Conservation (phyloP, 2,888 invertebrate species). For the Hyalella azteca region DNA sequence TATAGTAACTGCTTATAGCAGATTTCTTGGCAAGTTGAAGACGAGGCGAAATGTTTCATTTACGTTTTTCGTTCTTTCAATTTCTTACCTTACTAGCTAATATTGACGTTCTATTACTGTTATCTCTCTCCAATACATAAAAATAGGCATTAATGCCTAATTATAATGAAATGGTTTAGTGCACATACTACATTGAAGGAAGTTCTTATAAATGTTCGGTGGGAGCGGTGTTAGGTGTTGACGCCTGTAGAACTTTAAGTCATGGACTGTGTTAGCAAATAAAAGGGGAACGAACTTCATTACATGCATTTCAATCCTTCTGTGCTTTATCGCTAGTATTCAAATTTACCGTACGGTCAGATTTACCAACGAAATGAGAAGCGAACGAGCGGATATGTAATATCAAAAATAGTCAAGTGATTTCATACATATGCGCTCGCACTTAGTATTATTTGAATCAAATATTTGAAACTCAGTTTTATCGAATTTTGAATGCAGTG, state of each 20-base stretch:
- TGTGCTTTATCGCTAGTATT: too few relatives aligned
- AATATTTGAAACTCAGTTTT: too few relatives aligned
- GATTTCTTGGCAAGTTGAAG: not conserved
- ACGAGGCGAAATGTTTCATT: not conserved
- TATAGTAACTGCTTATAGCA: too few relatives aligned
- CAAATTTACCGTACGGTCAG: too few relatives aligned
- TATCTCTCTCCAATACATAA: not conserved
- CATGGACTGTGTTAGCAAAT: slow-evolving; percentile 20
- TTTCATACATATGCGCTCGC: too few relatives aligned
- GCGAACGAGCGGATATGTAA: too few relatives aligned
- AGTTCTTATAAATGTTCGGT: not conserved
- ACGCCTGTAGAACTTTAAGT: not conserved
- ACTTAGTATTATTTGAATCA: too few relatives aligned
- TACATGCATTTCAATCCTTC: too few relatives aligned
- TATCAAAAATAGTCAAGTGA: too few relatives aligned
- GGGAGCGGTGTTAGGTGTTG: not conserved
- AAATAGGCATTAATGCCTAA: not conserved
- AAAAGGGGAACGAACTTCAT: not conserved
- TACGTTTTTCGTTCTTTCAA: not conserved
- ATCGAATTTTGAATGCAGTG: too few relatives aligned
- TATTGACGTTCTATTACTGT: not conserved
- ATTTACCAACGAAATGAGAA: too few relatives aligned
- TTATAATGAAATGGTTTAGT: not conserved
- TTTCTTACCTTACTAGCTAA: not conserved
- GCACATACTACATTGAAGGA: not conserved